phyloP scores from a whole-genome alignment of 1,140 invertebrate genomes.

The Diabrotica virgifera region DNA sequence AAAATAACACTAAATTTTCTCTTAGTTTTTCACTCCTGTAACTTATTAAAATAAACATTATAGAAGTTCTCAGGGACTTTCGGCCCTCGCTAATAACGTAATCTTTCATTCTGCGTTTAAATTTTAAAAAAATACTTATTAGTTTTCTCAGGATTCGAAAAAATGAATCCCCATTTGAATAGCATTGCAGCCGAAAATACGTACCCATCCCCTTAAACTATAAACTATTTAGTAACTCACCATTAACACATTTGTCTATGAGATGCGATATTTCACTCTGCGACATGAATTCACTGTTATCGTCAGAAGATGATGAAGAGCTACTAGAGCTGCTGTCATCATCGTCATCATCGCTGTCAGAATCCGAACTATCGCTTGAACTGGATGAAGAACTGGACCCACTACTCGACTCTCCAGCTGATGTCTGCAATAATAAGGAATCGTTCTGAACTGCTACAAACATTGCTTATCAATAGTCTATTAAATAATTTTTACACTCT shows the following conservation, averaged over 20 bases:
- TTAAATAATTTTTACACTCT: background rate
- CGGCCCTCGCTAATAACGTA: no score
- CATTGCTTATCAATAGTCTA: no score
- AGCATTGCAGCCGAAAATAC: no score
- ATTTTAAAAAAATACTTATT: no score
- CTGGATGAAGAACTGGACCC: constrained; percentile 28
- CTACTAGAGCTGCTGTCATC: constrained; percentile 39
- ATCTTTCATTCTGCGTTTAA: no score
- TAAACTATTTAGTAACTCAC: constrained; percentile 15
- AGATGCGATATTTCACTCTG: constrained; percentile 39
- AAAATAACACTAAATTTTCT: no score
- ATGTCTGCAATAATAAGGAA: constrained; percentile 25
- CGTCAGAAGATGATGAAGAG: constrained; percentile 38
- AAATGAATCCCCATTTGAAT: no score
- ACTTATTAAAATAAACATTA: no score
- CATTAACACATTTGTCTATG: constrained; percentile 41
- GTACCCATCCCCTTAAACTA: no score
- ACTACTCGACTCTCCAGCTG: constrained; percentile 33
- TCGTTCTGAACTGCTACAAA: background rate
- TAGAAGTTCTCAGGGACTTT: no score
- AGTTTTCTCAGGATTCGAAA: no score
- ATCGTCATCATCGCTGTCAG: constrained; percentile 41
- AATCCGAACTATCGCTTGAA: constrained; percentile 39
- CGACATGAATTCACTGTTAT: constrained; percentile 36
- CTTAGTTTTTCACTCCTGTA: no score